Base-by-base conservation (phyloP, 1,140 invertebrate species). In the Lepidurus couesii region DNA sequence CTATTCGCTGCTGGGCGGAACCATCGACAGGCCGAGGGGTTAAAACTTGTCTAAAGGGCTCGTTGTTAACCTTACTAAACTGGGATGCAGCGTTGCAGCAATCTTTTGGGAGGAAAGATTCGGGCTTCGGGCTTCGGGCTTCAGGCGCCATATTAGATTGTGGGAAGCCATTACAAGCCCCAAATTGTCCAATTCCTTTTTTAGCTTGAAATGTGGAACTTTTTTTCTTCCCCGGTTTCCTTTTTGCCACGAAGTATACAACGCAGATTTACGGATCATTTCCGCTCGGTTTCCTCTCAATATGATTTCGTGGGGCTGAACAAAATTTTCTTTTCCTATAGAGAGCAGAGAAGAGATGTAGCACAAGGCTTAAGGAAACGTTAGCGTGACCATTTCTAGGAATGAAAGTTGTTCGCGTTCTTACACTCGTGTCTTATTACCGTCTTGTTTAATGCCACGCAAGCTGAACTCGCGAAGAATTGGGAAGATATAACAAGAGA, bases 271-370 rank as follows among this genome's bases (percentile, higher is more conserved):
- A 65, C 0, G 53, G 53, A 65, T 65, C 16, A 65, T 65, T 65
- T 65, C 53, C 53, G 53, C 53, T 65, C 53, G n/a, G 53, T 65
- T 65, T 65, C 53, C 53, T 65, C 53, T 65, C 53, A 65, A 65
- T 65, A 65, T 65, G 16, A 65, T 65, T 65, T 9, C 53, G 6
- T 9, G 16, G 53, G 21, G 53, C 6, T 65, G 5, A 21, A 65
- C 8, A 21, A 16, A 13, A 65, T 13, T n/a, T 65, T 65, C 6
- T 65, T 65, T 65, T 65, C 47, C 47, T 65, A 13, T 6, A 9
- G 9, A 65, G 21, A 6, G 47, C 47, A n/a, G 4, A 9, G 8
- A 11, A 2, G 13, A 65, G 6, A 65, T 21, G 13, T 13, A 7
- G 53, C 53, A 21, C 10, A 9, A 16, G 45, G 45, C 10, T 6